Percentiles rank a stretch among this genome's conserved stretches.
phyloP scores from a whole-genome alignment of 2,797 vertebrate genomes.

The Bradypodion pumilum region DNA sequence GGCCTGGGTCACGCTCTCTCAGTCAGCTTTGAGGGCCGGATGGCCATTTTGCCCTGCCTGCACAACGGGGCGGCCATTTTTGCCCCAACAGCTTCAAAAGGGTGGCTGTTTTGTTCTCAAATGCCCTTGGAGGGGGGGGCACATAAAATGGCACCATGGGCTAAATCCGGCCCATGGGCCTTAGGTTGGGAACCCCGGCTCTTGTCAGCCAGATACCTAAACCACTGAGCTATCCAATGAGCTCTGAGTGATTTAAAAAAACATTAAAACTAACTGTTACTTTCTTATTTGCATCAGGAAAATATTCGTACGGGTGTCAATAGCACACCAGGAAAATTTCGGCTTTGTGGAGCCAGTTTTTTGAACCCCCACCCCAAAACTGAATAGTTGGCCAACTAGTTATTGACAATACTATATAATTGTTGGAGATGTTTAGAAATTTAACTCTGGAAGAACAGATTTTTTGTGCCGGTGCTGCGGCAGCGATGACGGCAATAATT shows the following conservation, averaged over 20 bases:
- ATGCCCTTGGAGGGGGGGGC: too few relatives aligned
- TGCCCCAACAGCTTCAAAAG: too few relatives aligned
- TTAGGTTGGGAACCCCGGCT: too few relatives aligned
- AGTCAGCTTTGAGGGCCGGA: too few relatives aligned
- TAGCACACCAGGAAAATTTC: not conserved
- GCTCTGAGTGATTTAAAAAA: not conserved
- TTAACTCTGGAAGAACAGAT: conserved; percentile 53
- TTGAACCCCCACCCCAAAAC: not conserved
- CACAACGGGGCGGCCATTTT: too few relatives aligned
- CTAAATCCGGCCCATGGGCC: too few relatives aligned
- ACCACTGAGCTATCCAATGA: too few relatives aligned
- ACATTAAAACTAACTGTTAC: not conserved
- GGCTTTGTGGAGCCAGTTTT: not conserved
- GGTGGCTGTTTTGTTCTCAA: too few relatives aligned
- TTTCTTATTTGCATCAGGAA: not conserved
- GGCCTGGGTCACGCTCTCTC: too few relatives aligned
- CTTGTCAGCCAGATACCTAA: too few relatives aligned
- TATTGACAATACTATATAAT: conserved; percentile 31
- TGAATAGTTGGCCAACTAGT: conserved; percentile 24
- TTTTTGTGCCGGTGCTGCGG: conserved; percentile 49
- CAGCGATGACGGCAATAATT: conserved; percentile 49
- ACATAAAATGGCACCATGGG: too few relatives aligned
- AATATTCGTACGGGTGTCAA: not conserved
- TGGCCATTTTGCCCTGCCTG: too few relatives aligned
- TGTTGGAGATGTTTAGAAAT: conserved; percentile 52